Conservation (phyloP, 2,888 invertebrate genomes). For the Trissolcus brochymenae region DNA sequence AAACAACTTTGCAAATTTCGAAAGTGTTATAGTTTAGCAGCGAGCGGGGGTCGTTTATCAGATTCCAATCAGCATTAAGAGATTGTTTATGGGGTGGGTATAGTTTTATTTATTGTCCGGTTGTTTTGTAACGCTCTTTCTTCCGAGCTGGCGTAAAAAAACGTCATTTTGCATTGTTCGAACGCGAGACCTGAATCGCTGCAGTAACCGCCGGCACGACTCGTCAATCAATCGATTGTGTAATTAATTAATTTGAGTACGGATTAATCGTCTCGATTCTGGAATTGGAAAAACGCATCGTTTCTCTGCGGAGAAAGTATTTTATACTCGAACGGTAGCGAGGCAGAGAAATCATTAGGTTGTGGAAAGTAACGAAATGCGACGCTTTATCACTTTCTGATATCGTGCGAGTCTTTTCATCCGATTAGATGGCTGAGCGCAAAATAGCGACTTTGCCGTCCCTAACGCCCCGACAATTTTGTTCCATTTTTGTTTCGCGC, state of each 20-base stretch:
- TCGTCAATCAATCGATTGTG: neutral
- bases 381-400: slow-evolving; percentile 58
- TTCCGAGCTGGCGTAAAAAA: neutral
- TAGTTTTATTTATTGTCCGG: slow-evolving; percentile 36
- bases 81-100: slow-evolving; percentile 38
- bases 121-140: slow-evolving; percentile 24
- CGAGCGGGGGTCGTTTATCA: slow-evolving; percentile 15
- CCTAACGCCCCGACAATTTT: slow-evolving; percentile 9
- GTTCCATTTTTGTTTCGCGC: slow-evolving; percentile 60
- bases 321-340: slow-evolving; percentile 51
- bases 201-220: neutral
- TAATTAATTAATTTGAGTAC: slow-evolving; percentile 10
- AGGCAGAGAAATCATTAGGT: slow-evolving; percentile 57
- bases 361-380: slow-evolving; percentile 57
- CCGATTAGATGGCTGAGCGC: slow-evolving; percentile 14
- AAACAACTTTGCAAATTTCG: slow-evolving; percentile 15
- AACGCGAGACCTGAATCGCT: neutral
- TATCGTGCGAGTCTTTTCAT: slow-evolving; percentile 50
- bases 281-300: slow-evolving; percentile 50
- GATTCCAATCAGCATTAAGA: slow-evolving; percentile 29
- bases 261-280: slow-evolving; percentile 36
- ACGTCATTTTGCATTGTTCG: slow-evolving; percentile 5
- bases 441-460: slow-evolving; percentile 1
- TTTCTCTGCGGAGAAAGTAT: slow-evolving; percentile 57
- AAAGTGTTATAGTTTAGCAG: slow-evolving; percentile 19